Evolutionary conservation across 1,140 invertebrate genomes (phyloP), one percentile per base, ranked within the genome.

Genomic region (Pogonomyrmex californicus): DNA sequence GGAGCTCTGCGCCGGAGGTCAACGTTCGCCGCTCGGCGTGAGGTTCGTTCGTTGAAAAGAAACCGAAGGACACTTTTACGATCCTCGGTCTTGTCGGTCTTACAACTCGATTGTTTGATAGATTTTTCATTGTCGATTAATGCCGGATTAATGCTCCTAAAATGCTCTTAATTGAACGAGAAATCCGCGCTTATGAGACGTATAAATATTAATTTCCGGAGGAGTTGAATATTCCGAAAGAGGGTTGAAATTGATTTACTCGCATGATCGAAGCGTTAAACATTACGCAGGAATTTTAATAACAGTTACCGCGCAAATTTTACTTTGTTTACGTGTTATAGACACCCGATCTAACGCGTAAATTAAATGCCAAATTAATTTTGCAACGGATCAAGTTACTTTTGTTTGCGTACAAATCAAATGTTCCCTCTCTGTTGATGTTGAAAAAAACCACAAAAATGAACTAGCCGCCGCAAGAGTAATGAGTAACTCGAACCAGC

Each of bases 321-420:
- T n/a, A 17, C 36, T 47, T 30, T 4, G 51, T 6, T 10, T n/a
- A 33, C 62, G 3, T 23, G 54, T 23, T 23, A 23, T 33, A 44
- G 14, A 47, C n/a, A 14, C 14, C 14, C 30, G 47, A 78, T 4
- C 9, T n/a, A 38, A 62, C 44, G 71, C 33, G 14, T 23, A 77
- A 85, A 65, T 51, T 77, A 49, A 41, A 78, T 65, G 7, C n/a
- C 23, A 41, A 47, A 78, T 85, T 78, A 54, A 77, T 65, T 68
- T 65, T n/a, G 12, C 6, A 65, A 23, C 47, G 5, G 7, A 60
- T n/a, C 49, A 38, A 38, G 38, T 86, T 62, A 41, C 7, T 3
- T 17, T 17, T 14, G 58, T 65, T 49, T 60, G 41, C 41, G 36
- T 7, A 44, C 12, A 81, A 79, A 82, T 82, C 56, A 75, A 83